phyloP scores from a whole-genome alignment of 2,113 vertebrate genomes.

The Diglossa brunneiventris region DNA sequence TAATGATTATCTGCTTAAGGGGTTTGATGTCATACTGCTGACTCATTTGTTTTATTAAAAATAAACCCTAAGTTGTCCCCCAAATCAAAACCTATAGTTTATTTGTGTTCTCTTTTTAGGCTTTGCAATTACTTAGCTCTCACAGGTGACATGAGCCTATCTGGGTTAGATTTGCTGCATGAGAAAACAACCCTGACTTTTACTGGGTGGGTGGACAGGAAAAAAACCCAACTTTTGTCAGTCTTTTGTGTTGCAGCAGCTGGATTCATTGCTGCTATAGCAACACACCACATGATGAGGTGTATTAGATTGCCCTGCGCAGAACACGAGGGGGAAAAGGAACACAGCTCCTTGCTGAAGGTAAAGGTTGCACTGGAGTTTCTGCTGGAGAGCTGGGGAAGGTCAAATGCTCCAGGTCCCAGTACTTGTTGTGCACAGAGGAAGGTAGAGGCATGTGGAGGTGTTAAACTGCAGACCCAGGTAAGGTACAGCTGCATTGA shows the following conservation, averaged over 20 bases:
- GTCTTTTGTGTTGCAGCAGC: conserved; percentile 84
- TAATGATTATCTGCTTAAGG: conserved; percentile 7
- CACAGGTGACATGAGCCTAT: conserved; percentile 38
- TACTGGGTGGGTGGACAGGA: conserved; percentile 68
- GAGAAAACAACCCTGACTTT: conserved; percentile 63
- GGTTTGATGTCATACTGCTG: neutral
- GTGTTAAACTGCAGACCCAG: conserved; percentile 65
- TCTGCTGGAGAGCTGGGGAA: conserved; percentile 56
- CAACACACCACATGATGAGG: conserved; percentile 95
- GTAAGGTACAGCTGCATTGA: conserved; percentile 59
- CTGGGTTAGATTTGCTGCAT: conserved; percentile 59
- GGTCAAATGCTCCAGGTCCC: conserved; percentile 59
- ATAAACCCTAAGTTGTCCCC: neutral
- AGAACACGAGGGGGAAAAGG: conserved; percentile 77
- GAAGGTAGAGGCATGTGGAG: conserved; percentile 26
- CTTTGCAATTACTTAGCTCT: conserved; percentile 27
- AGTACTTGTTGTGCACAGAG: conserved; percentile 28
- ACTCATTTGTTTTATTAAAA: conserved; percentile 17
- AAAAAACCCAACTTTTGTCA: conserved; percentile 73
- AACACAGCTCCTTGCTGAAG: conserved; percentile 77
- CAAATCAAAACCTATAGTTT: neutral
- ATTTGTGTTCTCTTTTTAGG: neutral
- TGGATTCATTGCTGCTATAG: conserved; percentile 92
- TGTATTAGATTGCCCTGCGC: conserved; percentile 94
- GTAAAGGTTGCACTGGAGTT: conserved; percentile 81